Percentiles rank a stretch among this genome's conserved stretches.
Conservation (phyloP, 2,113 vertebrate species). For the Phodopus roborovskii region DNA sequence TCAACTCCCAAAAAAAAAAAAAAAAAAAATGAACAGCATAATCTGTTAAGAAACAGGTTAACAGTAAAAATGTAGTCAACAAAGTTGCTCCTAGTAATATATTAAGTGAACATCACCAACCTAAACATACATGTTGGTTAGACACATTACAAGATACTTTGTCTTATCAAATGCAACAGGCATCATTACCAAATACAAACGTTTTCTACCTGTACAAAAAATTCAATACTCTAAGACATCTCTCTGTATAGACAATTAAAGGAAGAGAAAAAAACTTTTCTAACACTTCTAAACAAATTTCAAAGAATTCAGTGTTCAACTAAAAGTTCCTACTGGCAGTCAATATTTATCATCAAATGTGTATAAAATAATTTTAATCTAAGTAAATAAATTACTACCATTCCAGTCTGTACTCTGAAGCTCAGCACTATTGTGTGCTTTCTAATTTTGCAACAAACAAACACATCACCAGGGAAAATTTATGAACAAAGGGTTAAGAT, state of each 20-base stretch:
- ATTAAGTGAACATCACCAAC: conserved; percentile 15
- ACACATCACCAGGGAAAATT: not conserved
- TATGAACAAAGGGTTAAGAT: not conserved
- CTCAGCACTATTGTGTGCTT: conserved; percentile 31
- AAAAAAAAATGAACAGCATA: not conserved
- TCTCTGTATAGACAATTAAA: conserved; percentile 6
- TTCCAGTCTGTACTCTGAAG: conserved; percentile 31
- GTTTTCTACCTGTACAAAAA: conserved; percentile 6
- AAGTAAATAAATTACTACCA: conserved; percentile 11
- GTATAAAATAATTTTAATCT: conserved; percentile 43
- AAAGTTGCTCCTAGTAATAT: conserved; percentile 33
- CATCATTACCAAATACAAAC: not conserved
- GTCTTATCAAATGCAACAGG: conserved; percentile 8
- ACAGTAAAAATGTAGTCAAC: not conserved
- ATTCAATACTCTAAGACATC: conserved; percentile 23
- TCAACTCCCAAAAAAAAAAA: conserved; percentile 35
- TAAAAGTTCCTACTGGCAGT: conserved; percentile 23
- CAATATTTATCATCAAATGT: conserved; percentile 34
- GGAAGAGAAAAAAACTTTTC: not conserved
- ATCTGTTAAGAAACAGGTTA: conserved; percentile 22
- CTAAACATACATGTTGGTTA: not conserved
- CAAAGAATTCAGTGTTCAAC: not conserved
- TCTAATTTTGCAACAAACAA: conserved; percentile 53
- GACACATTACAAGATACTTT: conserved; percentile 8
- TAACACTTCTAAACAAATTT: conserved; percentile 50